A percentile compares a stretch with the other conserved stretches of the same genome.
phyloP scores from a whole-genome alignment of 2,888 invertebrate genomes.

The Actias luna region DNA sequence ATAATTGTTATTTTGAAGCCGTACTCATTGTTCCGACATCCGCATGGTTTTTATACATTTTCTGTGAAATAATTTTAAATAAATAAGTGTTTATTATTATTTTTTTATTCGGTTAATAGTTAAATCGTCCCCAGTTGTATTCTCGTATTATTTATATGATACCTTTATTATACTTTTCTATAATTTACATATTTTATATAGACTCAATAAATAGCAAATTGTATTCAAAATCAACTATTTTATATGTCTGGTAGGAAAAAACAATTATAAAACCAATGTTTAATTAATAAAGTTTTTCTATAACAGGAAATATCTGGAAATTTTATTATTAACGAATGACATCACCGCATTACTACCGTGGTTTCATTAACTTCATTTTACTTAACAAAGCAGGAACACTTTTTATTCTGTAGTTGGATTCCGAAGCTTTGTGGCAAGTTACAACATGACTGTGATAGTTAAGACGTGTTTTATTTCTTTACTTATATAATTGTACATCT shows the following conservation, averaged over 20 bases:
- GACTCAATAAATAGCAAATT: no score
- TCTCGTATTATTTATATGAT: no score
- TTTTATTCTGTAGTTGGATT: background rate
- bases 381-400: background rate
- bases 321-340: background rate
- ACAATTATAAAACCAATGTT: background rate
- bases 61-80: no score
- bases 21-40: background rate
- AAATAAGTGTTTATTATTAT: no score
- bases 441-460: no score
- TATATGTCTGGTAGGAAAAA: background rate
- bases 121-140: no score
- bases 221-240: background rate
- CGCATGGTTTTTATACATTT: background rate
- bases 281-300: background rate
- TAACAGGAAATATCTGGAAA: background rate
- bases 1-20: background rate
- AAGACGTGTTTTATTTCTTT: background rate
- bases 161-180: no score
- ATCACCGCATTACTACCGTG: background rate
- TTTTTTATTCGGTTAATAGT: no score
- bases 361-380: background rate
- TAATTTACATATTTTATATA: no score
- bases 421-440: background rate
- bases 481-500: no score